Evolutionary conservation across 2,888 invertebrate genomes (phyloP).

Genomic region (Pelosia muscerda): DNA sequence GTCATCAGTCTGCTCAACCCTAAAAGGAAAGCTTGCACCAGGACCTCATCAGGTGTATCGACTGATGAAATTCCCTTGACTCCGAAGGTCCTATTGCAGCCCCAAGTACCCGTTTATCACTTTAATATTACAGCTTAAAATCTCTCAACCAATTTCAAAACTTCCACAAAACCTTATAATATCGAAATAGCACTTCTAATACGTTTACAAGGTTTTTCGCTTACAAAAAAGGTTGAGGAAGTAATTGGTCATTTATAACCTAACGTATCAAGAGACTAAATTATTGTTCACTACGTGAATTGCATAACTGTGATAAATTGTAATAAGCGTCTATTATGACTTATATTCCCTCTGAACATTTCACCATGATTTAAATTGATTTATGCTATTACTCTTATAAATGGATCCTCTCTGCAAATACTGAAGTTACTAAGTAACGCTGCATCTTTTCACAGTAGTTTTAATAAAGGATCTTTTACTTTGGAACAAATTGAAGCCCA

Average conservation of each 20-base stretch:
- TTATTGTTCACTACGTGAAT: constrained; percentile 64
- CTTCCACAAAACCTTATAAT: neutral
- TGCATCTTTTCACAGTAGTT: constrained; percentile 38
- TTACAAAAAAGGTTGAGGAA: constrained; percentile 26
- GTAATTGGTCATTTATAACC: constrained; percentile 50
- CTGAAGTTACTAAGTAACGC: constrained; percentile 49
- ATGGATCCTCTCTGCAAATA: constrained; percentile 59
- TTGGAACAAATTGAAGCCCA: constrained; percentile 26
- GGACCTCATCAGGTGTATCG: too few relatives aligned
- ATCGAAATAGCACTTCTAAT: constrained; percentile 15
- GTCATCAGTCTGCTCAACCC: too few relatives aligned
- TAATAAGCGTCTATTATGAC: constrained; percentile 68
- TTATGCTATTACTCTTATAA: constrained; percentile 70
- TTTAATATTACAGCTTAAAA: neutral
- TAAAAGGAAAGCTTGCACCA: too few relatives aligned
- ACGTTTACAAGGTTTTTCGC: constrained; percentile 29
- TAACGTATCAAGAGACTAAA: constrained; percentile 53
- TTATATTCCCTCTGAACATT: constrained; percentile 68
- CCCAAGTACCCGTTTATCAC: neutral
- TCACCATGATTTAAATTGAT: constrained; percentile 68
- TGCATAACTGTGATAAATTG: constrained; percentile 67
- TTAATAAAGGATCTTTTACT: constrained; percentile 30
- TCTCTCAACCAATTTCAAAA: neutral
- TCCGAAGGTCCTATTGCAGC: too few relatives aligned
- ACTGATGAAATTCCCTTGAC: too few relatives aligned